Base-by-base conservation (phyloP, 2,797 vertebrate species). In the Alectoris magna region DNA sequence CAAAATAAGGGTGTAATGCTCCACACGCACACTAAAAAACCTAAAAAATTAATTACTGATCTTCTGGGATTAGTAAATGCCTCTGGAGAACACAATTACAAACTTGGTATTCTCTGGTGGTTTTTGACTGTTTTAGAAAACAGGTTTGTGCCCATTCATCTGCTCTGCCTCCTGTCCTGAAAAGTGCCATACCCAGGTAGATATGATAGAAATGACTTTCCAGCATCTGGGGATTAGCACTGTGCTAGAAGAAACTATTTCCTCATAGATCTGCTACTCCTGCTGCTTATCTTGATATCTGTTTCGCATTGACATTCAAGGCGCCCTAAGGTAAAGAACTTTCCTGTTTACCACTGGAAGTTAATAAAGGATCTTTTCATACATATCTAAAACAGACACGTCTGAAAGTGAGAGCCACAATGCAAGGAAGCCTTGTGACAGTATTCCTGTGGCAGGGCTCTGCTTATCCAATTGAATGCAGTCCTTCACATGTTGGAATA, bases 271-370 rank as follows among this genome's bases (percentile, higher is more conserved):
- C 59, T 72, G 67, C 67, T 85, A 71, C 41, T 80, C 14, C 2
- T 39, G 55, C 21, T 55, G 17, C 62, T 91, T 80, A 48, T 56
- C 81, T 69, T 75, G 27, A 77, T 83, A 94, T 85, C 72, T 87
- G 67, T n/a, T 93, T 94, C 78, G 26, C 70, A 90, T 75, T 80
- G 49, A 74, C 59, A 72, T 85, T 85, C 66, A 74, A 89, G 62
- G 55, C 14, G 0, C 66, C 66, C 27, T 66, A 43, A 53, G 29
- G 76, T 80, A 68, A 93, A 62, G 7, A 93, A 72, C 75, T 11
- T 80, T 83, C 7, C 8, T 69, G 74, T 84, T 84, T 87, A 64
- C 38, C 68, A 26, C 23, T 74, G 43, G 87, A 23, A 69, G 22
- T 70, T 19, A 83, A 80, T 48, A 69, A 66, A 69, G 46, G 39